Percentiles rank a stretch among this genome's conserved stretches.
Evolutionary conservation across 2,113 vertebrate genomes (phyloP).

Genomic region (Zeus faber): DNA sequence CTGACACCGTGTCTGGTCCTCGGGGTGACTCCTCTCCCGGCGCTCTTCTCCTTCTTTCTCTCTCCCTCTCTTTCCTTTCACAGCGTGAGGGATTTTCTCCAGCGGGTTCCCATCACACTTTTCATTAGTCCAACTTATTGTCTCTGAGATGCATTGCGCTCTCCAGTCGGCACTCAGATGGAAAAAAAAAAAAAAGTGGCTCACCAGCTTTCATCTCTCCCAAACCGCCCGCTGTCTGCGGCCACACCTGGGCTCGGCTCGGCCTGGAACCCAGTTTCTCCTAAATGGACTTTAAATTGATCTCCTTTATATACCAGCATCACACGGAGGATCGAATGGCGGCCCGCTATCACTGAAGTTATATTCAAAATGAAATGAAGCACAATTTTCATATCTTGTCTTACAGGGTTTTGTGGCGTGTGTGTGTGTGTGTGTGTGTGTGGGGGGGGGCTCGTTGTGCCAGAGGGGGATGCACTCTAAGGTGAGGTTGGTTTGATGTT

Average conservation of each 20-base stretch:
- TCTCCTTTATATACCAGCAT: slow-evolving; percentile 34
- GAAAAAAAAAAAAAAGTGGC: slow-evolving; percentile 36
- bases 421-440: too few species aligned
- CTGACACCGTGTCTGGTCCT: too few species aligned
- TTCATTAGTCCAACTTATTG: slow-evolving; percentile 70
- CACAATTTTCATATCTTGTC: too few species aligned
- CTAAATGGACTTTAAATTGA: slow-evolving; percentile 61
- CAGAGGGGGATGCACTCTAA: too few species aligned
- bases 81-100: slow-evolving; percentile 58
- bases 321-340: slow-evolving; percentile 42
- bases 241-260: slow-evolving; percentile 60
- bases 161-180: slow-evolving; percentile 11
- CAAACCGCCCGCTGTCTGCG: slow-evolving; percentile 25
- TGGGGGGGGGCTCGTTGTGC: too few species aligned
- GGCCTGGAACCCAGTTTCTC: background rate
- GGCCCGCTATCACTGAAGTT: slow-evolving; percentile 19
- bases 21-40: too few species aligned
- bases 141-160: slow-evolving; percentile 54
- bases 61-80: slow-evolving; percentile 32
- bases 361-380: slow-evolving; percentile 51
- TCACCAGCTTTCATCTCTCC: slow-evolving; percentile 60
- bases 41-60: slow-evolving; percentile 8
- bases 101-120: slow-evolving; percentile 69
- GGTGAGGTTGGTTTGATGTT: too few species aligned
- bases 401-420: too few species aligned